Percentiles rank a stretch among this genome's conserved stretches.
These are phyloP conservation scores for Anastatus disparis DNA, from an alignment of 1,140 invertebrate species.

Conservation along the genomic window DNA sequence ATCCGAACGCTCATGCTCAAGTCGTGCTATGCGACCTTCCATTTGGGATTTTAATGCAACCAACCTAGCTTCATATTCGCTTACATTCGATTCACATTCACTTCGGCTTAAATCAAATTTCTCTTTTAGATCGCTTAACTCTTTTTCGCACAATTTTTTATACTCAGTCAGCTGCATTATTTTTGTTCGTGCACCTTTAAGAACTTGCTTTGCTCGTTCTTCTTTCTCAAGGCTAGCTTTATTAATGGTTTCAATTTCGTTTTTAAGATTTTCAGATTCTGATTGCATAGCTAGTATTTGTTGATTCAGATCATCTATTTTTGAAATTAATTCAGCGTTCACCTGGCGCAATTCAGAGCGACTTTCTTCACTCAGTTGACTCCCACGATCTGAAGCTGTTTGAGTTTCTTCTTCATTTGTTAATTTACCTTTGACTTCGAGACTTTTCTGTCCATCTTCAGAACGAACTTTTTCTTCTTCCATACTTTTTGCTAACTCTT, in stretches of 20 bases:
- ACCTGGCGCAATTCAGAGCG: slow-evolving; percentile 65
- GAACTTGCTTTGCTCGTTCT: slow-evolving; percentile 77
- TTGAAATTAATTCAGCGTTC: slow-evolving; percentile 61
- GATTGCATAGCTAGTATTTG: slow-evolving; percentile 70
- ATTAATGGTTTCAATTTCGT: slow-evolving; percentile 78
- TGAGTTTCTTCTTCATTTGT: slow-evolving; percentile 57
- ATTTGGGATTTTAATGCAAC: slow-evolving; percentile 77
- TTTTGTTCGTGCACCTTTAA: slow-evolving; percentile 78
- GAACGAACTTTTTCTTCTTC: slow-evolving; percentile 72
- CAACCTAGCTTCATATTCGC: slow-evolving; percentile 71
- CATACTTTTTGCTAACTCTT: slow-evolving; percentile 75
- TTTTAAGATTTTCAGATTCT: slow-evolving; percentile 75
- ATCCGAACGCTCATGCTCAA: slow-evolving; percentile 83
- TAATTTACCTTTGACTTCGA: slow-evolving; percentile 54
- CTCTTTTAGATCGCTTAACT: slow-evolving; percentile 71
- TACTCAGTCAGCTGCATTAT: slow-evolving; percentile 76
- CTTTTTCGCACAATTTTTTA: slow-evolving; percentile 71
- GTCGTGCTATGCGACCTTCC: slow-evolving; percentile 74
- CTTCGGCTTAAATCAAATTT: slow-evolving; percentile 64
- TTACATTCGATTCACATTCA: slow-evolving; percentile 46
- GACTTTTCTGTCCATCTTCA: slow-evolving; percentile 57
- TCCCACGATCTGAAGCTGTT: slow-evolving; percentile 56
- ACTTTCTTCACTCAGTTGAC: slow-evolving; percentile 67
- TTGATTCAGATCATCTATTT: slow-evolving; percentile 73
- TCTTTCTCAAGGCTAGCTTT: slow-evolving; percentile 74